Conservation (phyloP, 2,888 invertebrate species). For the Rhagium mordax region DNA sequence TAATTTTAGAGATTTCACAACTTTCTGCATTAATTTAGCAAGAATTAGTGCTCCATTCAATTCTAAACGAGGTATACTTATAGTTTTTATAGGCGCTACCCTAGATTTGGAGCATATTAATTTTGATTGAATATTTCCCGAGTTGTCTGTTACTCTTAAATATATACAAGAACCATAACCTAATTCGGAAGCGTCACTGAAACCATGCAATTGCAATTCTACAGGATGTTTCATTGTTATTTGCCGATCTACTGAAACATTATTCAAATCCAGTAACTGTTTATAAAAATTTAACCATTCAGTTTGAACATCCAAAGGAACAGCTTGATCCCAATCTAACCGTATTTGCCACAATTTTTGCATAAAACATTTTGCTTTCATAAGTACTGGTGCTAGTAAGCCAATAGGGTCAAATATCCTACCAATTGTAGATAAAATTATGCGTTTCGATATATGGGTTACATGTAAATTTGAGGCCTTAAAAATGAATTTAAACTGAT, state of each 20-base stretch:
- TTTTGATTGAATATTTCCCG: slow-evolving; percentile 3
- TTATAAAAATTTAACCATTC: slow-evolving; percentile 16
- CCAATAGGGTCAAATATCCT: slow-evolving; percentile 21
- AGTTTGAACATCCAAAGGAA: slow-evolving; percentile 23
- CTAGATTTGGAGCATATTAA: slow-evolving; percentile 7
- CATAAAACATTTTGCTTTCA: slow-evolving; percentile 18
- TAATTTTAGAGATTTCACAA: slow-evolving; percentile 6
- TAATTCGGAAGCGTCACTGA: slow-evolving; percentile 7
- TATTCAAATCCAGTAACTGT: neutral
- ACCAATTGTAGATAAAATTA: slow-evolving; percentile 12
- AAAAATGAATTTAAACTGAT: slow-evolving; percentile 5
- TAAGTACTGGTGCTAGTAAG: neutral
- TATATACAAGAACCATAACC: slow-evolving; percentile 28
- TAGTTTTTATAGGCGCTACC: slow-evolving; percentile 26
- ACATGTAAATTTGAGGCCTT: neutral
- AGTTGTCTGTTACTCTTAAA: neutral
- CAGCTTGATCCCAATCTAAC: slow-evolving; percentile 21
- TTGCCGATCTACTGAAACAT: neutral
- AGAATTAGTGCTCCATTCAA: slow-evolving; percentile 18
- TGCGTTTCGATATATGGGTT: slow-evolving; percentile 11
- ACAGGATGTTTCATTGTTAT: neutral
- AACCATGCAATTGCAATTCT: slow-evolving; percentile 25
- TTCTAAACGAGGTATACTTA: slow-evolving; percentile 24
- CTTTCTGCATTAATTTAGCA: slow-evolving; percentile 9
- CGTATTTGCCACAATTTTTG: slow-evolving; percentile 29